phyloP scores from a whole-genome alignment of 1,140 invertebrate genomes.

The Zaprionus lachaisei region DNA sequence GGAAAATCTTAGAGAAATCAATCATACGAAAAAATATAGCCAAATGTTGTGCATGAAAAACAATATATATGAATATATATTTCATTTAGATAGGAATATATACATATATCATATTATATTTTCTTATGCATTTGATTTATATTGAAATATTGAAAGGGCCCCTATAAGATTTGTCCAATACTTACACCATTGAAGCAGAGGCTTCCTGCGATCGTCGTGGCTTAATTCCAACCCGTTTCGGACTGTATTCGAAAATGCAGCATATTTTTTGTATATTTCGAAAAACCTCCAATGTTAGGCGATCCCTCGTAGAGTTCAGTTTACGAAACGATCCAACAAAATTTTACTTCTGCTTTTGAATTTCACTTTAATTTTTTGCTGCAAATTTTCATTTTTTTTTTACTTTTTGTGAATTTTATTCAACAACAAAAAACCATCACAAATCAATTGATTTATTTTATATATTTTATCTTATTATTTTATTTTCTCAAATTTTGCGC shows the following conservation, averaged over 20 bases:
- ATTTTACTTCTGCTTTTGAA: conserved; percentile 24
- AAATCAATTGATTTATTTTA: conserved; percentile 44
- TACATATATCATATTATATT: neutral
- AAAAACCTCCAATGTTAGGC: conserved; percentile 53
- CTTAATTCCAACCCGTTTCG: conserved; percentile 54
- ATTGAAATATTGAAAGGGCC: neutral
- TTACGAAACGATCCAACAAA: conserved; percentile 30
- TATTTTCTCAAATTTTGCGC: conserved; percentile 31
- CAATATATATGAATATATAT: too few species aligned
- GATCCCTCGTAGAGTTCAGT: conserved; percentile 51
- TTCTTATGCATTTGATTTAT: neutral
- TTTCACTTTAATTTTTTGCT: conserved; percentile 36
- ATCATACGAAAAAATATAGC: neutral
- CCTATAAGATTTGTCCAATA: conserved; percentile 19
- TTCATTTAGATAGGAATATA: neutral
- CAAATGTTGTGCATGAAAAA: too few species aligned
- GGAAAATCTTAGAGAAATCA: conserved; percentile 18
- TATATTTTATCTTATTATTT: neutral
- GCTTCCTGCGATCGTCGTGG: conserved; percentile 30
- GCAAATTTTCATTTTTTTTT: conserved; percentile 1
- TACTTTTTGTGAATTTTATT: conserved; percentile 61
- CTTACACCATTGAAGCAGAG: conserved; percentile 66
- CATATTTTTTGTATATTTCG: conserved; percentile 47
- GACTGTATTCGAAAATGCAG: conserved; percentile 68
- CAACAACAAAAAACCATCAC: conserved; percentile 63